A percentile compares a stretch with the other conserved stretches of the same genome.
Evolutionary conservation across 2,888 invertebrate species (phyloP).

Genomic region (Volucella zonaria): DNA sequence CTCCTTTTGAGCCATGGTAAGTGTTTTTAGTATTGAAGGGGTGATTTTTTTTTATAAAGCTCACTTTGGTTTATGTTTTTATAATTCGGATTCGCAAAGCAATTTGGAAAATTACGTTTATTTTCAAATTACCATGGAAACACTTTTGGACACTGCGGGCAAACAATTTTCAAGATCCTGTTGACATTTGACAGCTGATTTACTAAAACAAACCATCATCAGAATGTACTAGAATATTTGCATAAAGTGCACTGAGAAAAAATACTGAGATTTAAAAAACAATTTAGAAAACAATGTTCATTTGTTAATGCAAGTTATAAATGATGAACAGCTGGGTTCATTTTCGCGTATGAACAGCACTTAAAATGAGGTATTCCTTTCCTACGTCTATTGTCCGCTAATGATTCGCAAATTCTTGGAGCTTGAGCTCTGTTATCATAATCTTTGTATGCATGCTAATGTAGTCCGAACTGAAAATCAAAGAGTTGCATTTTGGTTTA

Average conservation of each 20-base stretch:
- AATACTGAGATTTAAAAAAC: neutral
- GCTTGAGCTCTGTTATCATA: too few species aligned
- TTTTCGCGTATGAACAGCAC: too few species aligned
- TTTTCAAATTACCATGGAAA: slow-evolving; percentile 46
- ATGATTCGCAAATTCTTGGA: too few species aligned
- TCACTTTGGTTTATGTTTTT: neutral
- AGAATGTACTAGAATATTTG: slow-evolving; percentile 22
- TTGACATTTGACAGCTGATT: slow-evolving; percentile 42
- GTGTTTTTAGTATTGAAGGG: neutral
- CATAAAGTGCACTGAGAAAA: neutral
- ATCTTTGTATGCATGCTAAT: too few species aligned
- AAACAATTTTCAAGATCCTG: slow-evolving; percentile 8
- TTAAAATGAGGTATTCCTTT: too few species aligned
- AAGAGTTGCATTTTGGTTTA: too few species aligned
- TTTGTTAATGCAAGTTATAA: too few species aligned
- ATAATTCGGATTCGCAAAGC: neutral
- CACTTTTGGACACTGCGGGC: neutral
- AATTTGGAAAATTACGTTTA: neutral
- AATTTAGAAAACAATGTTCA: too few species aligned
- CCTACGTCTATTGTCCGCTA: too few species aligned
- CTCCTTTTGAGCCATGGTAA: slow-evolving; percentile 24
- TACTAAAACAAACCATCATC: neutral
- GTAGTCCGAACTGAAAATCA: too few species aligned
- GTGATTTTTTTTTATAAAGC: neutral
- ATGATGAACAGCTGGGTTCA: too few species aligned